Conservation (phyloP, 2,797 vertebrate genomes). For the Chrosomus eos region DNA sequence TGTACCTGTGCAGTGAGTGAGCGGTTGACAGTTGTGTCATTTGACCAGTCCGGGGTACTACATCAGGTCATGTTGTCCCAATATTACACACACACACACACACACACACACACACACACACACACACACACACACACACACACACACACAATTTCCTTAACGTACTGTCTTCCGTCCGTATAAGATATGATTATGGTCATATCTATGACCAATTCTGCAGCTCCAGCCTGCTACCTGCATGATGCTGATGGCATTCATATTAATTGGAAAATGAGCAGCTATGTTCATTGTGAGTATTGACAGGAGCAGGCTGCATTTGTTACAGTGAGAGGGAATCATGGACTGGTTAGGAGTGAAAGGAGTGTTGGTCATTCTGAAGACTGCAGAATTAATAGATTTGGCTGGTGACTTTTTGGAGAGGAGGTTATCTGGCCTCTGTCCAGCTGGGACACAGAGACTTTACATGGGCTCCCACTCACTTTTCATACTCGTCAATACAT, state of each 20-base stretch:
- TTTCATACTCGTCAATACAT: constrained; percentile 61
- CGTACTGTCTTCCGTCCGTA: constrained; percentile 14
- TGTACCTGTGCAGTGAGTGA: too few relatives aligned
- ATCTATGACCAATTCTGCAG: constrained; percentile 32
- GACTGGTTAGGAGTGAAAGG: not conserved
- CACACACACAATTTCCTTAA: constrained; percentile 1
- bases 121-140: too few relatives aligned
- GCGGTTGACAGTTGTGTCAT: too few relatives aligned
- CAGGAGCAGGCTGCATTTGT: not conserved
- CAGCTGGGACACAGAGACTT: constrained; percentile 50
- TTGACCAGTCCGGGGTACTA: constrained; percentile 11
- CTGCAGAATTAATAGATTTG: not conserved
- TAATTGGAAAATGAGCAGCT: constrained; percentile 42
- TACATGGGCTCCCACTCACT: constrained; percentile 57
- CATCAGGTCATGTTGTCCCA: not conserved
- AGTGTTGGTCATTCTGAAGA: not conserved
- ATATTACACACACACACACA: not conserved
- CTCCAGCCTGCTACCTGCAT: not conserved
- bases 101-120: too few relatives aligned
- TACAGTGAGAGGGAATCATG: not conserved
- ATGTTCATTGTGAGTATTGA: constrained; percentile 19
- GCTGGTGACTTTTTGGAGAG: constrained; percentile 31
- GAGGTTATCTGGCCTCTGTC: constrained; percentile 57
- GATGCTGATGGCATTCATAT: constrained; percentile 13
- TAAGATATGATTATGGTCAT: constrained; percentile 11